Evolutionary conservation across 2,113 vertebrate genomes (phyloP).

Genomic region (Physeter macrocephalus): DNA sequence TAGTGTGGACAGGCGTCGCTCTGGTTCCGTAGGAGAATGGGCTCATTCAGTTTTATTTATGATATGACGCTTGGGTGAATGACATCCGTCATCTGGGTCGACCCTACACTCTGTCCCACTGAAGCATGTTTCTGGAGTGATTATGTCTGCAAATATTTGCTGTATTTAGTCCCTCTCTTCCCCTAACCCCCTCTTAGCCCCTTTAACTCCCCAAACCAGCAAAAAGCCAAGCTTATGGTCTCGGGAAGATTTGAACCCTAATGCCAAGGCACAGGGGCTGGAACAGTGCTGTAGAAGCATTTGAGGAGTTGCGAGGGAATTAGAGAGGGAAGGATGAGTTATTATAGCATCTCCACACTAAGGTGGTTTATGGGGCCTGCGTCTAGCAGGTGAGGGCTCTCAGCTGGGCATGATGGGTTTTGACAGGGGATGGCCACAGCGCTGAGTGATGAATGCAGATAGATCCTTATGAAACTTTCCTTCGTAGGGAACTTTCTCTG

Average conservation of each 20-base stretch:
- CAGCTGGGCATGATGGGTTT: neutral
- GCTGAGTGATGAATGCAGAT: neutral
- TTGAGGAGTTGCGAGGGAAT: neutral
- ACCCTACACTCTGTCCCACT: neutral
- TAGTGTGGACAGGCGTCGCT: constrained; percentile 30
- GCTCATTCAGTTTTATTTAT: constrained; percentile 61
- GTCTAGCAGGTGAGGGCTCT: neutral
- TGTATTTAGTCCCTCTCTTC: constrained; percentile 53
- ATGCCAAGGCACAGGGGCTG: neutral
- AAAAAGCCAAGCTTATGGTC: neutral
- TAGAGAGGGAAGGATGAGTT: neutral
- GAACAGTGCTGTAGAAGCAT: neutral
- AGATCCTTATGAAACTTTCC: neutral
- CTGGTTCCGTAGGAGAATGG: constrained; percentile 41
- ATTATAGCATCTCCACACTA: rapidly evolving
- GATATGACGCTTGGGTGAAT: constrained; percentile 55
- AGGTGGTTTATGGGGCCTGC: neutral
- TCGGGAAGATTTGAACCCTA: neutral
- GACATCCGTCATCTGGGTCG: constrained; percentile 53
- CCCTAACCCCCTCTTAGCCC: neutral
- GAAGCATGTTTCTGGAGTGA: constrained; percentile 50
- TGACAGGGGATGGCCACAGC: neutral
- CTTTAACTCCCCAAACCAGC: constrained; percentile 4
- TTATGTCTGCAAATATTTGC: constrained; percentile 41
- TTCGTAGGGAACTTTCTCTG: neutral